These are phyloP conservation scores for Scytalopus superciliaris DNA, from an alignment of 2,113 vertebrate genomes.

Conservation along the genomic window DNA sequence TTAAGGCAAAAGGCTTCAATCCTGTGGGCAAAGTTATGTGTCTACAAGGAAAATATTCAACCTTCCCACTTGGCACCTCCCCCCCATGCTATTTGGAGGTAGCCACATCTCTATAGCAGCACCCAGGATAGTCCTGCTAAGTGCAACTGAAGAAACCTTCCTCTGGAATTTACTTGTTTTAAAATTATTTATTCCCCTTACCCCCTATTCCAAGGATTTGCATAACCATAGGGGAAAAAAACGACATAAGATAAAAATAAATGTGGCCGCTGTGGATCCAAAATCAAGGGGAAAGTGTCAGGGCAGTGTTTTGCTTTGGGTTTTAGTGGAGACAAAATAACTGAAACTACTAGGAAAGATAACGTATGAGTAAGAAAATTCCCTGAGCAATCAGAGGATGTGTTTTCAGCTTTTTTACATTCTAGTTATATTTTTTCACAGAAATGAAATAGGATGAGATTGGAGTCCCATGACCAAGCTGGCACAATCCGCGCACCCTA, in stretches of 20 bases:
- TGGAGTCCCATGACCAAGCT: conserved; percentile 66
- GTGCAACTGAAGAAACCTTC: not conserved
- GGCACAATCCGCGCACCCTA: conserved; percentile 65
- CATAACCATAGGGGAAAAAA: conserved; percentile 56
- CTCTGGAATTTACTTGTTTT: conserved; percentile 54
- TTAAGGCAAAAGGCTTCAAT: conserved; percentile 33
- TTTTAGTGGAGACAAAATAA: conserved; percentile 71
- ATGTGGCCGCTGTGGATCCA: not conserved
- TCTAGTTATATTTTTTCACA: conserved; percentile 72
- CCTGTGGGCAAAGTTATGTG: conserved; percentile 37
- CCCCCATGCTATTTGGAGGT: conserved; percentile 40
- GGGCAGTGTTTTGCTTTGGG: conserved; percentile 63
- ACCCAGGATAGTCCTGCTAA: conserved; percentile 22
- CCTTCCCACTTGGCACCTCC: conserved; percentile 41
- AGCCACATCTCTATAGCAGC: conserved; percentile 18
- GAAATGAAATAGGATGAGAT: conserved; percentile 62
- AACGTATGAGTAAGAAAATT: conserved; percentile 66
- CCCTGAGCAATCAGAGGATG: conserved; percentile 66
- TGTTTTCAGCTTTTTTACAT: conserved; percentile 67
- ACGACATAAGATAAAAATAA: conserved; percentile 62
- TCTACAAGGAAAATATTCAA: conserved; percentile 65
- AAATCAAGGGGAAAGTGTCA: conserved; percentile 68
- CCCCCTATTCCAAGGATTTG: conserved; percentile 57
- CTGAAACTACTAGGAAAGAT: conserved; percentile 53
- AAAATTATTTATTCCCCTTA: conserved; percentile 70